Conservation (phyloP, 2,113 vertebrate genomes). For the Pangasianodon gigas region DNA sequence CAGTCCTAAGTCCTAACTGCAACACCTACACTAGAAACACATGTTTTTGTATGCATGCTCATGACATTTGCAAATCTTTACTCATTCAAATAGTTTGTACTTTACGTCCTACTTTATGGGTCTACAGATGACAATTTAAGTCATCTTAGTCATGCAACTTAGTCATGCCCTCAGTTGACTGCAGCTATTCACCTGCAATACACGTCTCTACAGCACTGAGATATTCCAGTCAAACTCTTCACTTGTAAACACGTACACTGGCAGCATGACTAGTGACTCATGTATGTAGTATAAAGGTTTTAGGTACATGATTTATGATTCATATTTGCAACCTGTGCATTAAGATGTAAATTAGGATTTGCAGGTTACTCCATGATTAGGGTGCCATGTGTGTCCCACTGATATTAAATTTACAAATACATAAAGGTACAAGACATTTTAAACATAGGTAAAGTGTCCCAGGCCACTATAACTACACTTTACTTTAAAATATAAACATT, state of each 20-base stretch:
- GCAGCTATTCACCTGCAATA: background rate
- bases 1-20: background rate
- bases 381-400: background rate
- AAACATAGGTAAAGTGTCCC: background rate
- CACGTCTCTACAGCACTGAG: background rate
- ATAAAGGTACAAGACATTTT: background rate
- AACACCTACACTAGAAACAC: background rate
- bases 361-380: background rate
- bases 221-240: background rate
- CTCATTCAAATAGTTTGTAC: background rate
- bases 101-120: background rate
- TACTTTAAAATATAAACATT: background rate
- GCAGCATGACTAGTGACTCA: background rate
- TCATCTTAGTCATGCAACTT: background rate
- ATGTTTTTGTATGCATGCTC: background rate
- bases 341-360: background rate
- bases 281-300: background rate
- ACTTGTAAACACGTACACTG: background rate
- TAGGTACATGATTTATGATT: background rate
- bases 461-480: background rate
- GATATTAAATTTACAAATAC: background rate
- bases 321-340: background rate
- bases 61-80: background rate
- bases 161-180: background rate
- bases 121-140: background rate